Percentiles rank a stretch among this genome's conserved stretches.
phyloP scores from a whole-genome alignment of 2,888 invertebrate genomes.

The Imbricaverruca yamaguchii region DNA sequence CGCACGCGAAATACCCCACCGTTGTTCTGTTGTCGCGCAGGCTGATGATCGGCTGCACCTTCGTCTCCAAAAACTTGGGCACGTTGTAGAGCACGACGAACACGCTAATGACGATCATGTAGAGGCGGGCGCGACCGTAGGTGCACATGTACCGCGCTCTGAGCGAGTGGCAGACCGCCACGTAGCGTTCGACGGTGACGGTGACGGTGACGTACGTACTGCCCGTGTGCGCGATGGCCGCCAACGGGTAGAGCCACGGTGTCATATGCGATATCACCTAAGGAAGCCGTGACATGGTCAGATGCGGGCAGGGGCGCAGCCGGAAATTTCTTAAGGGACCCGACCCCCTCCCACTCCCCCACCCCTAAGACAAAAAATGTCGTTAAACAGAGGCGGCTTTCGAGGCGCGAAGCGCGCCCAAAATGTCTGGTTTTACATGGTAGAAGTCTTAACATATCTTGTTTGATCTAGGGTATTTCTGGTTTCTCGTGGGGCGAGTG shows the following conservation, averaged over 20 bases:
- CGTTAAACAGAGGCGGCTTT: no score
- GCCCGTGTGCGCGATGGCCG: slow-evolving; percentile 59
- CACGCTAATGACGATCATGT: slow-evolving; percentile 70
- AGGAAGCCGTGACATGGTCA: no score
- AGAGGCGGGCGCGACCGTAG: slow-evolving; percentile 72
- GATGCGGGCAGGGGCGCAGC: no score
- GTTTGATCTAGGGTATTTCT: no score
- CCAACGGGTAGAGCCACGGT: slow-evolving; percentile 70
- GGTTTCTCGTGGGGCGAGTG: no score
- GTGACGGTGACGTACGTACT: slow-evolving; percentile 66
- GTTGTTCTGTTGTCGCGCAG: neutral
- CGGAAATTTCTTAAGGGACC: no score
- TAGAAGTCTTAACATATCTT: no score
- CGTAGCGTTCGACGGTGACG: slow-evolving; percentile 76
- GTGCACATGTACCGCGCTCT: slow-evolving; percentile 84
- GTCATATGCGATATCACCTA: slow-evolving; percentile 64
- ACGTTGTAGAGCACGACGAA: slow-evolving; percentile 79
- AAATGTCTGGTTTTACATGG: no score
- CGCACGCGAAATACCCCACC: slow-evolving; percentile 40
- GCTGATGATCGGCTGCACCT: neutral
- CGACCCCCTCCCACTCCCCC: no score
- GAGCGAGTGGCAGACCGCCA: slow-evolving; percentile 67
- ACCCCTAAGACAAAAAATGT: no score
- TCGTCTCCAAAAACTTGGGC: slow-evolving; percentile 48
- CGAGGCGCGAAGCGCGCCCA: no score